Conservation (phyloP, 2,113 vertebrate species). For the Ophthalmolycus amberensis region DNA sequence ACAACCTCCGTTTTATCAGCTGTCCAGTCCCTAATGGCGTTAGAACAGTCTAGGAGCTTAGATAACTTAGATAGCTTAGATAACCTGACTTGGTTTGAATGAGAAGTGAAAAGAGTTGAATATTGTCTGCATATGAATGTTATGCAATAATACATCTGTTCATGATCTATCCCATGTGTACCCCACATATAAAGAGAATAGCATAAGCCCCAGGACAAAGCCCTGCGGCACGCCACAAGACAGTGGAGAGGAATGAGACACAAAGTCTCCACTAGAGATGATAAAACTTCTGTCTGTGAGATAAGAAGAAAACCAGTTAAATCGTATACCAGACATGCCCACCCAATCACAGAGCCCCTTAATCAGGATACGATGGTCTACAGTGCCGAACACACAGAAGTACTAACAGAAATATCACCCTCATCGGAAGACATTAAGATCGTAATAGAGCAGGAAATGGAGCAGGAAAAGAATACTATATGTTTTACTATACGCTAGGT, state of each 20-base stretch:
- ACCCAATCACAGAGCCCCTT: background rate
- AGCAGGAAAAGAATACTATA: background rate
- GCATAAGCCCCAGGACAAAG: background rate
- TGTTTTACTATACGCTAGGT: slow-evolving; percentile 6
- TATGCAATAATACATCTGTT: too few species aligned
- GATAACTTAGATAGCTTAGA: too few species aligned
- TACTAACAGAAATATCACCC: background rate
- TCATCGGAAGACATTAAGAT: background rate
- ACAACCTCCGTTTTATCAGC: too few species aligned
- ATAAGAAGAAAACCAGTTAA: background rate
- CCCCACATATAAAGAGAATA: background rate
- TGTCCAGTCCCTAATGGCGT: too few species aligned
- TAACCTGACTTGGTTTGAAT: too few species aligned
- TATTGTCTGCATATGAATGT: too few species aligned
- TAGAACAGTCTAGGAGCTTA: too few species aligned
- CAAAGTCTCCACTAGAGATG: background rate
- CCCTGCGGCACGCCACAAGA: background rate
- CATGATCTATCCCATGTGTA: too few species aligned
- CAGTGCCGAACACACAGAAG: background rate
- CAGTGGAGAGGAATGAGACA: background rate
- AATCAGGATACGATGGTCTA: background rate
- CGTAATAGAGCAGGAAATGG: background rate
- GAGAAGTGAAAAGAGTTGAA: too few species aligned
- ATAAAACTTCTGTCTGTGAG: background rate
- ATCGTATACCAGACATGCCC: background rate